phyloP scores from a whole-genome alignment of 1,140 invertebrate genomes.

The Papilio glaucus region DNA sequence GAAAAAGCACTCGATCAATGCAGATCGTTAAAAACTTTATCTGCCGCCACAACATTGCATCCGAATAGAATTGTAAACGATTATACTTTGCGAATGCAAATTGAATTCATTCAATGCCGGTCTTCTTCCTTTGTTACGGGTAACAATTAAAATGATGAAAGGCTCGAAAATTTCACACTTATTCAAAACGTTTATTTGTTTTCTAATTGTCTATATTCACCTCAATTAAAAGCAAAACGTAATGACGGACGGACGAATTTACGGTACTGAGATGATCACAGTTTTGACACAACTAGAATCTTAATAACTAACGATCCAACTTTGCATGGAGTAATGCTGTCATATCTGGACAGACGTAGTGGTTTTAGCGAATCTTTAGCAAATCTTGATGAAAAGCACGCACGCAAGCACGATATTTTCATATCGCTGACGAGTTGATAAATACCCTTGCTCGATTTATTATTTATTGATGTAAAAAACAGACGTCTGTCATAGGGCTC shows the following conservation, averaged over 20 bases:
- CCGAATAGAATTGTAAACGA: slow-evolving; percentile 47
- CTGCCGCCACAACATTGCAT: slow-evolving; percentile 43
- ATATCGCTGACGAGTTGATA: no score
- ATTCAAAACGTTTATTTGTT: slow-evolving; percentile 38
- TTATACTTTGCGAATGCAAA: slow-evolving; percentile 52
- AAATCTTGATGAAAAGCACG: no score
- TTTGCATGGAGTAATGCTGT: no score
- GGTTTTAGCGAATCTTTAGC: no score
- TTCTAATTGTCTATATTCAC: no score
- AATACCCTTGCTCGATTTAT: no score
- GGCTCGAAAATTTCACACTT: slow-evolving; percentile 46
- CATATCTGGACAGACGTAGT: no score
- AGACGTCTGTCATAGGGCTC: not conserved
- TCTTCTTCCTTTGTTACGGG: slow-evolving; percentile 57
- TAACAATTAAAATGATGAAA: slow-evolving; percentile 64
- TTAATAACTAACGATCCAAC: not conserved
- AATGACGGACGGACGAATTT: no score
- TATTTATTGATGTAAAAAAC: no score
- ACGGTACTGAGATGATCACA: not conserved
- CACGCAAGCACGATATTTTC: no score
- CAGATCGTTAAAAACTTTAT: slow-evolving; percentile 44
- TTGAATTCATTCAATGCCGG: slow-evolving; percentile 49
- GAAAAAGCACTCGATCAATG: slow-evolving; percentile 18
- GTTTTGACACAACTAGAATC: not conserved
- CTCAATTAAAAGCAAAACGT: not conserved